Conservation (phyloP, 2,888 invertebrate species). For the Fragum whitleyi region DNA sequence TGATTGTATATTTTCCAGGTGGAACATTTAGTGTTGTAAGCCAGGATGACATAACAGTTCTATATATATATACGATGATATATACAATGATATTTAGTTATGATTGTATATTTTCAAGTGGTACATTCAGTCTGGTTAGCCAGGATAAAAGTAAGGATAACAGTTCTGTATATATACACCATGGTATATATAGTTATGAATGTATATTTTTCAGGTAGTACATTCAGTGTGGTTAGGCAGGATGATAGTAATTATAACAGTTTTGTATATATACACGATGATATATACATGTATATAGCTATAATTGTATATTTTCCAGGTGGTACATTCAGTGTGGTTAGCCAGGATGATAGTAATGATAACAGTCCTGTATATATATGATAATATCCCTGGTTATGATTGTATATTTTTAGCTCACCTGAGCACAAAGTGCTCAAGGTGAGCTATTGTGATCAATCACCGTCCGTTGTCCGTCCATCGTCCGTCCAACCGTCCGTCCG, state of each 20-base stretch:
- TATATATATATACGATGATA: slow-evolving; percentile 70
- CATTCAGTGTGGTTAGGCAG: slow-evolving; percentile 62
- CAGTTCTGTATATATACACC: slow-evolving; percentile 66
- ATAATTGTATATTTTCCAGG: slow-evolving; percentile 60
- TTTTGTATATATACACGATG: slow-evolving; percentile 70
- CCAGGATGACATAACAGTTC: slow-evolving; percentile 61
- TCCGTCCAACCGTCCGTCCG: no score
- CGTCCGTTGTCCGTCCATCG: no score
- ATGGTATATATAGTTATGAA: no score
- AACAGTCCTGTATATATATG: slow-evolving; percentile 66
- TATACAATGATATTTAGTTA: no score
- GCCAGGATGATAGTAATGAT: slow-evolving; percentile 60
- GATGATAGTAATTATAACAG: slow-evolving; percentile 62
- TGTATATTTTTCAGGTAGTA: slow-evolving; percentile 66
- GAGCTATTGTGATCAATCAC: no score
- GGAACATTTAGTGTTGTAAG: slow-evolving; percentile 65
- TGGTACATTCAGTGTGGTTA: slow-evolving; percentile 64
- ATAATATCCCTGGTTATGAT: no score
- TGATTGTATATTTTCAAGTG: no score
- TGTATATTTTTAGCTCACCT: no score
- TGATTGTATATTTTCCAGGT: slow-evolving; percentile 61
- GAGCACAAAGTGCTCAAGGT: no score
- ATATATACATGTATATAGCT: no score
- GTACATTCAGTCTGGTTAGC: slow-evolving; percentile 62
- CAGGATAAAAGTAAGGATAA: slow-evolving; percentile 62